phyloP scores from a whole-genome alignment of 30 jellyfish, hydroid and myxozoan species.

The Aurelia sp. region DNA sequence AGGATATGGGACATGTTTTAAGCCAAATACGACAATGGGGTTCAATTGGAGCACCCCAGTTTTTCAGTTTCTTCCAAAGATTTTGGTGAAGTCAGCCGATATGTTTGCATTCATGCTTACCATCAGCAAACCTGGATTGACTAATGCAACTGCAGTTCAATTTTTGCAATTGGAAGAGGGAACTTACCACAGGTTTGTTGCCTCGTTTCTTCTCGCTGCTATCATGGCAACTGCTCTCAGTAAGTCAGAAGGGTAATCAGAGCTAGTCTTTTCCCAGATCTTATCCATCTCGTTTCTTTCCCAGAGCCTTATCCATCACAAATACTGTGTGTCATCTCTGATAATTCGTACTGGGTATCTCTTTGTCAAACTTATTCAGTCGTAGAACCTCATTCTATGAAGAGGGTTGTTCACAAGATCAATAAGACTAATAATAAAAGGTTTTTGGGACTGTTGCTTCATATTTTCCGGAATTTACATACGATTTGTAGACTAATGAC shows the following conservation, averaged over 20 bases:
- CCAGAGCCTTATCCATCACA: too few species aligned
- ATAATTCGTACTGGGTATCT: not conserved
- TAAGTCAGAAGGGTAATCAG: too few species aligned
- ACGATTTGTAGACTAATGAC: too few species aligned
- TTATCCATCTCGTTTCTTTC: too few species aligned
- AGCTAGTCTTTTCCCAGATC: too few species aligned
- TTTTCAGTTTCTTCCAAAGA: slow-evolving; percentile 34
- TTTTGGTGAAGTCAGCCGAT: slow-evolving; percentile 36
- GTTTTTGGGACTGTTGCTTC: too few species aligned
- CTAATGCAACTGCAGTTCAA: slow-evolving; percentile 56
- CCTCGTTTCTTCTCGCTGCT: not conserved
- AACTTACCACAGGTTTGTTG: slow-evolving; percentile 24
- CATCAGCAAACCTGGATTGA: slow-evolving; percentile 33
- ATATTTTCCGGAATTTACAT: too few species aligned
- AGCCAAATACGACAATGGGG: slow-evolving; percentile 31
- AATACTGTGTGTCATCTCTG: too few species aligned
- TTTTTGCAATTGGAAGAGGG: slow-evolving; percentile 29
- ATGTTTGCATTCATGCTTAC: slow-evolving; percentile 60
- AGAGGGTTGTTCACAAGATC: too few species aligned
- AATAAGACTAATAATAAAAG: too few species aligned
- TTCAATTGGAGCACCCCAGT: slow-evolving; percentile 46
- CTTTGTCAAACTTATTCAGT: not conserved
- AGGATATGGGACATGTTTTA: slow-evolving; percentile 42
- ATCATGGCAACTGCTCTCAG: not conserved
- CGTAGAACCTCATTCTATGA: too few species aligned